Base-by-base conservation (phyloP, 2,797 vertebrate species). In the Moxostoma hubbsi region DNA sequence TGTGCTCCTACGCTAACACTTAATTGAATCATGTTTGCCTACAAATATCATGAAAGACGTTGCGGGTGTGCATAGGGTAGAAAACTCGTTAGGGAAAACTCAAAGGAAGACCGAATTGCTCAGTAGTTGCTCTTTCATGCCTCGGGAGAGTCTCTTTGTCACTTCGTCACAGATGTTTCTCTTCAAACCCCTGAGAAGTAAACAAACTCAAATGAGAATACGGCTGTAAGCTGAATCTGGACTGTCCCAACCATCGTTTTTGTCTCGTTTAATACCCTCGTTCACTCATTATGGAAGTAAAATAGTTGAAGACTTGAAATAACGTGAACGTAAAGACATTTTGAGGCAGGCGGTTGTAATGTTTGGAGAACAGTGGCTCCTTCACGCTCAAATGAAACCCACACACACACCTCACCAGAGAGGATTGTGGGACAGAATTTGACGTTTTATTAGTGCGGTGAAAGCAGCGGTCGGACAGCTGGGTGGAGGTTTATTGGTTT, bases 401-500 rank as follows among this genome's bases (percentile, higher is more conserved):
- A 9, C 64, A 63, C 64, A 63, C 50, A 57, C 76, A 64, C 79
- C 63, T 53, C 64, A 55, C 46, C 50, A 45, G 50, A 49, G 66
- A 82, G 68, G 61, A 80, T 47, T 61, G 65, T 54, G 75, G 62
- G 63, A 75, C 68, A 58, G 64, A 78, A 70, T 78, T 45, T 46
- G 16, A 75, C 62, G 67, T 74, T 85, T 83, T 85, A 86, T 85
- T 76, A 67, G 69, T 55, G 9, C 50, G 75, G 65, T 69, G 54
- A 68, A 64, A 73, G 82, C 58, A 62, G 51, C 73, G 81, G 82
- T 75, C 54, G 5, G 77, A 82, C 87, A 84, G 72, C 81, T 80
- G 85, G 69, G n/a, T 9, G 53, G 15, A 53, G 24, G 77, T 83
- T 82, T 85, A 85, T 82, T 78, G 77, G 68, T 67, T 75, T 81